phyloP scores from a whole-genome alignment of 2,888 invertebrate genomes.

The Drosophila lacicola region DNA sequence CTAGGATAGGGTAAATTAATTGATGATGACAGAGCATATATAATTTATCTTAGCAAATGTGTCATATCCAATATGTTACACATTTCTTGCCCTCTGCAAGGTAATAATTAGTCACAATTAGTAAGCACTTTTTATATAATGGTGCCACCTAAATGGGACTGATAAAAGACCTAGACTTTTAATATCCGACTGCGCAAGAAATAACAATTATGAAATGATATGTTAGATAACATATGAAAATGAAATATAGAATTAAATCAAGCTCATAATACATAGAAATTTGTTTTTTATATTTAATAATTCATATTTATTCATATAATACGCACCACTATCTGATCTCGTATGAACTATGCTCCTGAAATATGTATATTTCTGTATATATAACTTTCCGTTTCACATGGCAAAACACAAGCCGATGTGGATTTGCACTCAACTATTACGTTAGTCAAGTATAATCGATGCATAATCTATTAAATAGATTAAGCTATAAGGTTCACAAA shows the following conservation, averaged over 20 bases:
- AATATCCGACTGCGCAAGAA: conserved; percentile 11
- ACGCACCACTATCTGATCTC: neutral
- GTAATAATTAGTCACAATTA: conserved; percentile 15
- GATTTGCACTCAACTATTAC: conserved; percentile 2
- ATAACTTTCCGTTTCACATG: neutral
- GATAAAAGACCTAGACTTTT: conserved; percentile 17
- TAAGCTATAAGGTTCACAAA: conserved; percentile 5
- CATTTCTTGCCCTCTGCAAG: neutral
- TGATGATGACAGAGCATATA: neutral
- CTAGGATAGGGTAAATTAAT: neutral
- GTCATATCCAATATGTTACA: too few species aligned
- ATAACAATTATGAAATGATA: conserved; percentile 17
- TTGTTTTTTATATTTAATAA: neutral
- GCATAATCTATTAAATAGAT: conserved; percentile 23
- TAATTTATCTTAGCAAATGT: too few species aligned
- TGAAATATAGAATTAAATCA: neutral
- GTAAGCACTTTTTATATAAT: conserved; percentile 10
- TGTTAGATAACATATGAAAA: neutral
- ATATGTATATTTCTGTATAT: neutral
- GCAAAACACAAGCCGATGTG: neutral
- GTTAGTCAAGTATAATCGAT: conserved; percentile 23
- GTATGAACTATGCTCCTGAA: conserved; percentile 14
- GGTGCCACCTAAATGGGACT: conserved; percentile 13
- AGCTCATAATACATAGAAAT: neutral
- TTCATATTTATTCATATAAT: neutral